Percentiles rank a stretch among this genome's conserved stretches.
These are phyloP conservation scores for Chionodraco myersi DNA, from an alignment of 2,113 vertebrate species.

Conservation along the genomic window DNA sequence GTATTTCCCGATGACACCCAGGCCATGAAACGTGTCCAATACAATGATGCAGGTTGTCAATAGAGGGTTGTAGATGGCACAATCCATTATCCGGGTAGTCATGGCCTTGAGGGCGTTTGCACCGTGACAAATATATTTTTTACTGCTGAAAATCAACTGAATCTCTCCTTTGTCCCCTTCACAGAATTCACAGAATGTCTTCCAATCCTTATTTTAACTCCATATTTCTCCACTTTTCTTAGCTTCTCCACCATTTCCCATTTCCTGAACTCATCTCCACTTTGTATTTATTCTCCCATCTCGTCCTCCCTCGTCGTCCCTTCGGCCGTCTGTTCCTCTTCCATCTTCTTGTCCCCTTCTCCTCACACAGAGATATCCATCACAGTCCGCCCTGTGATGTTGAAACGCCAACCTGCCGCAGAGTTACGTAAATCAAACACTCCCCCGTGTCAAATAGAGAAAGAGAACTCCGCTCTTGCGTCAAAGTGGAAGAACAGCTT, in stretches of 20 bases:
- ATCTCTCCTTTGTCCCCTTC: not conserved
- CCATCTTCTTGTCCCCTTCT: slow-evolving; percentile 17
- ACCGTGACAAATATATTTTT: slow-evolving; percentile 17
- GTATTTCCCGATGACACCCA: not conserved
- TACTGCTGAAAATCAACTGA: slow-evolving; percentile 1
- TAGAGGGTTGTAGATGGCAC: slow-evolving; percentile 15
- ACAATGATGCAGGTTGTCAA: slow-evolving; percentile 33
- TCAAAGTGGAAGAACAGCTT: slow-evolving; percentile 63
- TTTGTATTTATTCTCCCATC: slow-evolving; percentile 16
- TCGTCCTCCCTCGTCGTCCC: not conserved
- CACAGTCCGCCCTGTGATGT: slow-evolving; percentile 16
- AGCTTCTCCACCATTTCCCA: not conserved
- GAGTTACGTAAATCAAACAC: slow-evolving; percentile 67
- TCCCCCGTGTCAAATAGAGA: slow-evolving; percentile 30
- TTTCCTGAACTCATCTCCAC: slow-evolving; percentile 7
- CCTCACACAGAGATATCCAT: slow-evolving; percentile 38
- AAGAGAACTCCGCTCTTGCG: slow-evolving; percentile 23
- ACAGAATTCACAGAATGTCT: not conserved
- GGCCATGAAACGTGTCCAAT: slow-evolving; percentile 34
- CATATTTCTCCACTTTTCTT: no score
- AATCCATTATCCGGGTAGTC: slow-evolving; percentile 27
- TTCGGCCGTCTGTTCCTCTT: slow-evolving; percentile 17
- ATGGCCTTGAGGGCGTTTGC: slow-evolving; percentile 13
- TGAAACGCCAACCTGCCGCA: slow-evolving; percentile 49
- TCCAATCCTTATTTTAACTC: not conserved